These are phyloP conservation scores for Pheosia gnoma DNA, from an alignment of 2,888 invertebrate genomes.

Conservation along the genomic window DNA sequence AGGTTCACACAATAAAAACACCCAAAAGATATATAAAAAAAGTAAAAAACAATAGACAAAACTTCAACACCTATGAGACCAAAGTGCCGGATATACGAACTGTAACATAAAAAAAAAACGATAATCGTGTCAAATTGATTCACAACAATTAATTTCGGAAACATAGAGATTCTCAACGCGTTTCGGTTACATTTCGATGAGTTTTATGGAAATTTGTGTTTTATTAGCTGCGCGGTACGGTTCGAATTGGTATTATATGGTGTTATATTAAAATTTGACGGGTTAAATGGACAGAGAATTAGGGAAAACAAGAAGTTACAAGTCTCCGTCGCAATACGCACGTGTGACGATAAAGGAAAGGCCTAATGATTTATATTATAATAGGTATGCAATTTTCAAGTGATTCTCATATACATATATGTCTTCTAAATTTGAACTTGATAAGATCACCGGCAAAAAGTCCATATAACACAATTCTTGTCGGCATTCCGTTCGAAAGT, in stretches of 20 bases:
- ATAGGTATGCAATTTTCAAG: no score
- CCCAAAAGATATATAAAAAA: neutral
- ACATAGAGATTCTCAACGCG: slow-evolving; percentile 46
- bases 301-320: slow-evolving; percentile 11
- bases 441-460: no score
- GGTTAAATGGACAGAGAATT: slow-evolving; percentile 10
- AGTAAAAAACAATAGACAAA: slow-evolving; percentile 15
- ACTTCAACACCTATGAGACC: slow-evolving; percentile 31
- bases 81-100: slow-evolving; percentile 49
- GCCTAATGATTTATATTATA: no score
- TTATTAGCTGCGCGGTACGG: slow-evolving; percentile 33
- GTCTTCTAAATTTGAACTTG: no score
- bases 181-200: slow-evolving; percentile 26
- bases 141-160: slow-evolving; percentile 51
- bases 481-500: no score
- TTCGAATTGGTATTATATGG: slow-evolving; percentile 20
- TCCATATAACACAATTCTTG: no score
- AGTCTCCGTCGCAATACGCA: neutral
- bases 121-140: slow-evolving; percentile 69
- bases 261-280: slow-evolving; percentile 25
- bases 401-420: no score
- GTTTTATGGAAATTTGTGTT: slow-evolving; percentile 36
- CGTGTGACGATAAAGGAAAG: no score
- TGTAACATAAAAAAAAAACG: slow-evolving; percentile 46
- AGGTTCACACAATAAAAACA: neutral